Base-by-base conservation (phyloP, 2,797 vertebrate species). In the Labeo calbasu region DNA sequence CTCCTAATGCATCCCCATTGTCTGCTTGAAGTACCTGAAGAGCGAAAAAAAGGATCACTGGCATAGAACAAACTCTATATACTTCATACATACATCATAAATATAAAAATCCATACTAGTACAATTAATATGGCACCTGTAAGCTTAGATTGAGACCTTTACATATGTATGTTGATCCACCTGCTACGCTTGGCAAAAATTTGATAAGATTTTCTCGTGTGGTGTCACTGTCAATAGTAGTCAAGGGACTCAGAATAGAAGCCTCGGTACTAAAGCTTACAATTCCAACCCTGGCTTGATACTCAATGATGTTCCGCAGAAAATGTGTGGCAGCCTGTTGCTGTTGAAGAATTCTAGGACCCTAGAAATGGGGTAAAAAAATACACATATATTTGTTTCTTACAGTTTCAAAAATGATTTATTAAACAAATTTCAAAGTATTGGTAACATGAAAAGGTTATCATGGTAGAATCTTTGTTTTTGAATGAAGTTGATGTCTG, bases 251-350 rank as follows among this genome's bases (percentile, higher is more conserved):
- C 84, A 79, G 81, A 66, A 91, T 85, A 23, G 72, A 46, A 50
- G 91, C 91, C 63, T 17, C 9, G 43, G 68, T 72, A 21, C 68
- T 63, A 53, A 94, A 95, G 8, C 71, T 88, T 68, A 90, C 88
- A 76, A 95, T 93, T 13, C 91, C 93, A 80, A 94, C 88, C 21
- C 88, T 85, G 1, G 59, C 23, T 28, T 6, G 12, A 63, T 63
- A 2, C 5, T 63, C 5, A 28, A 61, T 2, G 12, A 28, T 63
- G 59, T 63, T 14, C 23, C 5, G 59, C 12, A 63, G 5, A 0
- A 63, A 63, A 28, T 63, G 59, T 81, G 90, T 90, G 61, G 91
- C 90, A 61, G 93, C 93, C 88, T 93, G 93, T 4, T 71, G 86
- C 46, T 91, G 61, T 77, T 9, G 87, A 57, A 85, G 55, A 13